Evolutionary conservation across 2,113 vertebrate species (phyloP).

Genomic region (Phalacrocorax carbo): DNA sequence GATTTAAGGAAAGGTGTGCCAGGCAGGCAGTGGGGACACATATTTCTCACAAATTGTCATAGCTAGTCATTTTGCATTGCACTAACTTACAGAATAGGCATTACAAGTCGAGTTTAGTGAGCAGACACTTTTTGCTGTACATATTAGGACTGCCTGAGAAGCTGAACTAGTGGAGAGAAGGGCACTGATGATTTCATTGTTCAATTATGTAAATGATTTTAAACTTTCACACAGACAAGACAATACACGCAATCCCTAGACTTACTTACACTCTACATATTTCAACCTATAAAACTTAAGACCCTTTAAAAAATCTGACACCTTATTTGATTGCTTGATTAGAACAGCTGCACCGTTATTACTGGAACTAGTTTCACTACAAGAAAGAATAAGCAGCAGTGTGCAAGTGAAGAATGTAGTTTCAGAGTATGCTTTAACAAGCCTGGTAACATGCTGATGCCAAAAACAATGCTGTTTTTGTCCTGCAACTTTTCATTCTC

Average conservation of each 20-base stretch:
- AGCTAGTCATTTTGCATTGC: background rate
- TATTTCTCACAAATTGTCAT: background rate
- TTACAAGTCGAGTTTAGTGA: background rate
- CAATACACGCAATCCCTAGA: background rate
- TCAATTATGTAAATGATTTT: background rate
- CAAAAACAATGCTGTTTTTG: background rate
- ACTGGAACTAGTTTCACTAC: background rate
- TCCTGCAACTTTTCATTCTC: background rate
- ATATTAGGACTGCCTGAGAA: background rate
- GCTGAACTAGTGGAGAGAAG: background rate
- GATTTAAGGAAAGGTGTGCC: background rate
- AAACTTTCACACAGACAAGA: background rate
- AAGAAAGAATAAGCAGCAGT: background rate
- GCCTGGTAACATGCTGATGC: background rate
- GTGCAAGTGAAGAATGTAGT: background rate
- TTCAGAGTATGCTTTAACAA: background rate
- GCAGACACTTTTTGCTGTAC: background rate
- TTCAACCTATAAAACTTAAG: background rate
- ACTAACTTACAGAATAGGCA: background rate
- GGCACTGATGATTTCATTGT: background rate
- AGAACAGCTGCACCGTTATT: background rate
- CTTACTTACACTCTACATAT: background rate
- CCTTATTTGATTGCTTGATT: background rate
- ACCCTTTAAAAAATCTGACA: background rate
- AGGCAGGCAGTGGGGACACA: background rate